Conservation (phyloP, 2,113 vertebrate genomes). For the Sitta europaea region DNA sequence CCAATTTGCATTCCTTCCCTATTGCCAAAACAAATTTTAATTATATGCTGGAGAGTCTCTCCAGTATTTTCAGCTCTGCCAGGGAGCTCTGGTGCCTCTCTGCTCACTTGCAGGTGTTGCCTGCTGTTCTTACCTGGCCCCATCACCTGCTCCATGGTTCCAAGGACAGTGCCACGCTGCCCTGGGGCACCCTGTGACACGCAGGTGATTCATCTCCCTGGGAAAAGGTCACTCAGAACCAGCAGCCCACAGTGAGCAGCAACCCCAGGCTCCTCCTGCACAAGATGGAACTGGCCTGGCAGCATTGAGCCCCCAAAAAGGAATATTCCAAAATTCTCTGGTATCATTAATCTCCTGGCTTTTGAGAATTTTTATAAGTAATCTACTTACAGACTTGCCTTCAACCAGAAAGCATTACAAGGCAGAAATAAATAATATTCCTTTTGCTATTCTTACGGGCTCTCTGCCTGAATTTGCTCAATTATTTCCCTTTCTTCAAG, state of each 20-base stretch:
- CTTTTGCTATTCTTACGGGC: neutral
- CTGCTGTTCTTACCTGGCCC: neutral
- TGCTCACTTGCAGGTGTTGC: constrained; percentile 4
- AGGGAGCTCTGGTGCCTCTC: neutral
- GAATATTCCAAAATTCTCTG: neutral
- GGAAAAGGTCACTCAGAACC: neutral
- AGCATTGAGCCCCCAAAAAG: neutral
- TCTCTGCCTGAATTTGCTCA: neutral
- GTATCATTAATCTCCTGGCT: neutral
- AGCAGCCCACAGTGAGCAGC: neutral
- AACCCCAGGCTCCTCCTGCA: neutral
- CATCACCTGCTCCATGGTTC: neutral
- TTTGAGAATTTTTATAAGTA: neutral
- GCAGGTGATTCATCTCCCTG: neutral
- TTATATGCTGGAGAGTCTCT: neutral
- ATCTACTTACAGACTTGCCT: constrained; percentile 17
- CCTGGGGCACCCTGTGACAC: neutral
- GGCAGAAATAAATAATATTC: neutral
- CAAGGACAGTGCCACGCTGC: neutral
- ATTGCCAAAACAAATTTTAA: constrained; percentile 30
- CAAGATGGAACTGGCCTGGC: neutral
- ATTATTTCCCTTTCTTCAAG: neutral
- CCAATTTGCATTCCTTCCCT: neutral
- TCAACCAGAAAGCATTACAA: constrained; percentile 5
- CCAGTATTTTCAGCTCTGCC: neutral